Percentiles rank a stretch among this genome's conserved stretches.
These are phyloP conservation scores for Heliothis subflexa DNA, from an alignment of 1,140 invertebrate species.

Conservation along the genomic window DNA sequence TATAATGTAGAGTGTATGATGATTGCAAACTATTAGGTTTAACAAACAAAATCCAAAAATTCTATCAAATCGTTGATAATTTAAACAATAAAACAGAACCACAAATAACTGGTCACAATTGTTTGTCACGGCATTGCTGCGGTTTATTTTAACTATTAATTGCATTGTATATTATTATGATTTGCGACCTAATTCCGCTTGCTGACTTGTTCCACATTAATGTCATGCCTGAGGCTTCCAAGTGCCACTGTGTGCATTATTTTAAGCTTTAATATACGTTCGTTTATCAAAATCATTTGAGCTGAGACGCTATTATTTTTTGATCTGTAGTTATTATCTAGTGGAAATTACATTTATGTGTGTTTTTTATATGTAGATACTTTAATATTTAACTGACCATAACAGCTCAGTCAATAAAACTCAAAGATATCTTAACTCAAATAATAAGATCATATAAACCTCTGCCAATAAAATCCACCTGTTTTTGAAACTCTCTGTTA, in stretches of 20 bases:
- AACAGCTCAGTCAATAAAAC: too few relatives aligned
- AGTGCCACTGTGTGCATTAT: constrained; percentile 24
- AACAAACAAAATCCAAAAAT: too few relatives aligned
- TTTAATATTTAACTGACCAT: too few relatives aligned
- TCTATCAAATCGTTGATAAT: too few relatives aligned
- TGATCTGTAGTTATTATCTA: background rate
- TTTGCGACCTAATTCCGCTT: constrained; percentile 26
- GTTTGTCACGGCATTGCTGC: background rate
- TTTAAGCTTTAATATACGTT: background rate
- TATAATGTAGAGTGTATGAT: too few relatives aligned
- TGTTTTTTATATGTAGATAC: background rate
- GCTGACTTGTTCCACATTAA: constrained; percentile 34
- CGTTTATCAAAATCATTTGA: constrained; percentile 11
- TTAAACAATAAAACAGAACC: background rate
- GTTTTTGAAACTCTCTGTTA: background rate
- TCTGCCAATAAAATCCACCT: background rate
- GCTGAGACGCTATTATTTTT: background rate
- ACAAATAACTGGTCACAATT: background rate
- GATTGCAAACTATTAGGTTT: too few relatives aligned
- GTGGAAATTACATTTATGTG: background rate
- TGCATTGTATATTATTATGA: constrained; percentile 37
- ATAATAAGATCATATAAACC: background rate
- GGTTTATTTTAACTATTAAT: constrained; percentile 14
- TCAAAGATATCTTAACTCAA: too few relatives aligned
- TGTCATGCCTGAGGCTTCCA: constrained; percentile 28